Conservation (phyloP, 2,888 invertebrate genomes). For the Marasmarcha lunaedactyla region DNA sequence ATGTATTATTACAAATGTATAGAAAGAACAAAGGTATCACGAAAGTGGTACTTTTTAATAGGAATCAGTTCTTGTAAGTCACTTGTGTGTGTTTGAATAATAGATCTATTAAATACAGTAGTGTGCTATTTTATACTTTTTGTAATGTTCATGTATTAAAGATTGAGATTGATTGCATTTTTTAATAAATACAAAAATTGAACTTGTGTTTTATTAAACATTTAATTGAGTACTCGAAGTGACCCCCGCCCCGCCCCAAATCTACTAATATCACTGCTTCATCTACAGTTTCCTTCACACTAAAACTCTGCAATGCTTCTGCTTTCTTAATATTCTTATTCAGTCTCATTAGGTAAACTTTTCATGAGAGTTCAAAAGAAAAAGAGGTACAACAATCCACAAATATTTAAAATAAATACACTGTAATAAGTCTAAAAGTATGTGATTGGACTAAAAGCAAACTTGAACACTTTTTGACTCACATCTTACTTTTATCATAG, state of each 20-base stretch:
- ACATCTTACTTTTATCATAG: slow-evolving; percentile 28
- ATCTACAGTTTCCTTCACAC: slow-evolving; percentile 24
- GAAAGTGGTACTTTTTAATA: not conserved
- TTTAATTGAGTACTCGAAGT: too few species aligned
- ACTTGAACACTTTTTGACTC: slow-evolving; percentile 5
- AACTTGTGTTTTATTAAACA: slow-evolving; percentile 11
- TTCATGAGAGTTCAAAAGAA: too few species aligned
- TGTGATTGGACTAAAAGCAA: too few species aligned
- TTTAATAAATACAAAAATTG: slow-evolving; percentile 48
- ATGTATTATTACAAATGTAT: slow-evolving; percentile 11
- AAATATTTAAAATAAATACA: too few species aligned
- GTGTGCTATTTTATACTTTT: slow-evolving; percentile 65
- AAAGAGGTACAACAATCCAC: too few species aligned
- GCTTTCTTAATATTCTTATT: slow-evolving; percentile 17
- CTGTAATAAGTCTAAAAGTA: too few species aligned
- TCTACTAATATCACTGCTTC: slow-evolving; percentile 16
- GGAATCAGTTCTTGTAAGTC: slow-evolving; percentile 23
- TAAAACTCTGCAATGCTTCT: slow-evolving; percentile 7
- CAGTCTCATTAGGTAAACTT: slow-evolving; percentile 33
- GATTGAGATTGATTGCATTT: slow-evolving; percentile 67
- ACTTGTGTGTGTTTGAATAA: slow-evolving; percentile 34
- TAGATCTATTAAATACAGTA: slow-evolving; percentile 24
- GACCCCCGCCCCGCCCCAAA: too few species aligned
- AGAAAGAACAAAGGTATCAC: too few species aligned
- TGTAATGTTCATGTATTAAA: slow-evolving; percentile 61